These are phyloP conservation scores for Smutsia gigantea DNA, from an alignment of 2,797 vertebrate genomes.

Conservation along the genomic window DNA sequence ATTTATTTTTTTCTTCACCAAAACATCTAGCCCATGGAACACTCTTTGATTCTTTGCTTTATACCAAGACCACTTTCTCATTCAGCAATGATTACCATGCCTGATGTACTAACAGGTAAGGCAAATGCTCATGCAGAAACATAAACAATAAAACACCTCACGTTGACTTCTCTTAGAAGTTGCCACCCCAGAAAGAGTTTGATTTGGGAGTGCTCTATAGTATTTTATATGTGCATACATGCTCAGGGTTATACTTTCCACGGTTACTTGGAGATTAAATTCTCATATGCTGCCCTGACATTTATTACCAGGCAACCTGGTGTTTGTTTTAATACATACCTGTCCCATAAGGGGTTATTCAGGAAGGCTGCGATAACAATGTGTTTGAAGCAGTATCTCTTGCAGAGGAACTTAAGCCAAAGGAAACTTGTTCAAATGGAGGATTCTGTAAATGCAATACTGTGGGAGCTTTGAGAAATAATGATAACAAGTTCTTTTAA, in stretches of 20 bases:
- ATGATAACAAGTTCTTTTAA: conserved; percentile 43
- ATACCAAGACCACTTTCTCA: neutral
- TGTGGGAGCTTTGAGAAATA: conserved; percentile 7
- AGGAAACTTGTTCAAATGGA: neutral
- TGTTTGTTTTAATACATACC: conserved; percentile 26
- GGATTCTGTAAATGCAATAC: conserved; percentile 5
- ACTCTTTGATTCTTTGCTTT: neutral
- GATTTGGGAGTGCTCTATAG: neutral
- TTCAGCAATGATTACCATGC: neutral
- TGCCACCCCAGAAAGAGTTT: conserved; percentile 2
- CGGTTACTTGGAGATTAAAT: neutral
- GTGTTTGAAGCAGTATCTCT: neutral
- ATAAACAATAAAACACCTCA: neutral
- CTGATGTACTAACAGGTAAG: neutral
- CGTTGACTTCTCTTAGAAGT: conserved; percentile 14
- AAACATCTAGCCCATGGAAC: neutral
- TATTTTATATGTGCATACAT: neutral
- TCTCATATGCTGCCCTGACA: neutral
- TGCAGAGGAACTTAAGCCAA: conserved; percentile 37
- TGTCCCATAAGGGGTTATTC: neutral
- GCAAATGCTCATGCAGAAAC: neutral
- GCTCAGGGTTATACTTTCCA: neutral
- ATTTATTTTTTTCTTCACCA: neutral
- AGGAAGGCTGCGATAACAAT: neutral
- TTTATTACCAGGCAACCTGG: neutral